Evolutionary conservation across 2,113 vertebrate genomes (phyloP), one percentile per base, ranked within the genome.

Genomic region (Felis chaus): DNA sequence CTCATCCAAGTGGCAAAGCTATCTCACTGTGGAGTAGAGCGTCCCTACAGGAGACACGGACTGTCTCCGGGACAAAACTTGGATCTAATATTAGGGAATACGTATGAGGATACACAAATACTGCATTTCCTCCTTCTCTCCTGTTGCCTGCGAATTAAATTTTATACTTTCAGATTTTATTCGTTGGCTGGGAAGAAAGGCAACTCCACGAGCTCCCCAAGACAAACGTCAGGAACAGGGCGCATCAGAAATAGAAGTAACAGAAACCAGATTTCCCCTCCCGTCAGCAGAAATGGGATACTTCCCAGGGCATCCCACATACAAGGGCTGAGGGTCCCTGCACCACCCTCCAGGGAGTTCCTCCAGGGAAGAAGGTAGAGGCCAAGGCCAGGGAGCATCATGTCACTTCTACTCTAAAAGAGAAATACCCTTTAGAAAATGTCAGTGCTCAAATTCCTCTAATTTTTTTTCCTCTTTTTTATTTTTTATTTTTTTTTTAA

Each of bases 351-450:
- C 14, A 19, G 39, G 3, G 36, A 19, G 36, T 33, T 9, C 31
- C 23, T 23, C 36, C 14, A 1, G 29, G 27, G 50, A 36, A 82
- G 50, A 41, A 4, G 11, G 4, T 8, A 53, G 69, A 63, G 11
- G 39, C 19, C 55, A 45, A 18, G 7, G 33, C 27, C 63, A 41
- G 15, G 12, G 74, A 25, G 14, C 3, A 9, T 68, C 2, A 1
- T 33, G 33, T 21, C 79, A 19, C 57, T 83, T 96, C 81, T 83
- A 89, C 83, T 29, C 13, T 68, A 36, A 74, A 55, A 90, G 29
- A 95, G 65, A 91, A 91, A 92, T 53, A 4, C 23, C 33, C 57
- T 48, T 39, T 63, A 90, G 55, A 82, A 96, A 94, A 89, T 15
- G n/a, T 50, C 97, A 82, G 15, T 41, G 36, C 48, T 84, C 36